Percentiles rank a stretch among this genome's conserved stretches.
These are phyloP conservation scores for Polietes domitor DNA, from an alignment of 2,888 invertebrate species.

Conservation along the genomic window DNA sequence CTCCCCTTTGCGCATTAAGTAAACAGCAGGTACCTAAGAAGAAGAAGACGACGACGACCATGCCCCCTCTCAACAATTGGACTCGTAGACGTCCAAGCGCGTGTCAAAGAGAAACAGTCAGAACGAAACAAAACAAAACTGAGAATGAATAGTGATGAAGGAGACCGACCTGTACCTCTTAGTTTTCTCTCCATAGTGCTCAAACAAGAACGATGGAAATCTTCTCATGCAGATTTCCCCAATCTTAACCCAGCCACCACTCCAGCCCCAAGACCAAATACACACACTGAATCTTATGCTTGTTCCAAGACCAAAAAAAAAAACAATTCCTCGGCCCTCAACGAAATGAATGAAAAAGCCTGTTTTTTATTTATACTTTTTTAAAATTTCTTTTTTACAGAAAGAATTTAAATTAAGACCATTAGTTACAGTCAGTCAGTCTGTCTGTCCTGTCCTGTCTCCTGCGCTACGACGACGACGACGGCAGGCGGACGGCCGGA, in stretches of 20 bases:
- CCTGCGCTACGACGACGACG: no score
- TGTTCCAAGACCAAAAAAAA: conserved; percentile 26
- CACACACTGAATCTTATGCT: no score
- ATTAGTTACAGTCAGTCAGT: conserved; percentile 44
- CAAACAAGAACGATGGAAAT: conserved; percentile 63
- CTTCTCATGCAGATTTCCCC: conserved; percentile 66
- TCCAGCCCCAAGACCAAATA: not conserved
- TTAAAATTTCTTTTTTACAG: conserved; percentile 56
- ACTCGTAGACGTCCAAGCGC: not conserved
- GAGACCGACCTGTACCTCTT: conserved; percentile 51
- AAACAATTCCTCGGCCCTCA: conserved; percentile 38
- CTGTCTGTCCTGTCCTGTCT: not conserved
- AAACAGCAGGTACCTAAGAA: conserved; percentile 31
- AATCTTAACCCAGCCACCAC: not conserved
- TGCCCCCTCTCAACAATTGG: not conserved
- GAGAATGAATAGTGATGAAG: conserved; percentile 29
- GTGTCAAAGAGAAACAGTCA: conserved; percentile 18
- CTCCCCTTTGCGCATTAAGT: conserved; percentile 76
- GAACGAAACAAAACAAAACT: conserved; percentile 16
- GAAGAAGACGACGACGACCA: not conserved
- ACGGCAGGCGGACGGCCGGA: conserved; percentile 9
- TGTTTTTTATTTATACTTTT: conserved; percentile 20
- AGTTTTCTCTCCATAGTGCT: conserved; percentile 58
- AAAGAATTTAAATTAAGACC: conserved; percentile 58
- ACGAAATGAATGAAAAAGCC: conserved; percentile 38